Percentiles rank a stretch among this genome's conserved stretches.
These are phyloP conservation scores for Eulemur coronatus DNA, from an alignment of 2,797 vertebrate species.

Conservation along the genomic window DNA sequence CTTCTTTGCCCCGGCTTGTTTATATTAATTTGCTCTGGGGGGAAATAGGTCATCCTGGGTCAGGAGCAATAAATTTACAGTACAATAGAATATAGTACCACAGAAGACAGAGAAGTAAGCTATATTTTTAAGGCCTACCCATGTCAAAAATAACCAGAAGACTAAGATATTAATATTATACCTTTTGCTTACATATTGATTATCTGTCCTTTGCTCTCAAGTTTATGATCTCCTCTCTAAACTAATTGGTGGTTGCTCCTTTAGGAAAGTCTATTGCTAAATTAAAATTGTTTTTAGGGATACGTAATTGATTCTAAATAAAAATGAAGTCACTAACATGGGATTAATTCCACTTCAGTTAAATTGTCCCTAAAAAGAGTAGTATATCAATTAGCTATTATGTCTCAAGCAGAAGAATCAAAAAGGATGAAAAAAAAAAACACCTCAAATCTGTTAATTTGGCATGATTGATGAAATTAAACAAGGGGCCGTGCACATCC, in stretches of 20 bases:
- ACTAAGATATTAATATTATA: background rate
- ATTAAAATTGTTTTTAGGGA: background rate
- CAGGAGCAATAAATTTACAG: background rate
- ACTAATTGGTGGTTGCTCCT: background rate
- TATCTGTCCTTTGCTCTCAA: background rate
- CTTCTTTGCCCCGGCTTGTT: background rate
- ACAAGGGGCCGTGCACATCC: background rate
- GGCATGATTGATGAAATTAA: background rate
- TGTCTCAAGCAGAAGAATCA: background rate
- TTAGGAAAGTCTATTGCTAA: background rate
- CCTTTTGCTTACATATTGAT: background rate
- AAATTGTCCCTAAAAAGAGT: background rate
- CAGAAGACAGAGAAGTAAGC: background rate
- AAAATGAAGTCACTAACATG: background rate
- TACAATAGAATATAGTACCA: background rate
- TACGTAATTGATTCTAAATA: background rate
- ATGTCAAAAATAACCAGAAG: background rate
- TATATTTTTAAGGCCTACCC: background rate
- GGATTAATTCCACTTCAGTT: background rate
- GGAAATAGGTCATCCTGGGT: background rate
- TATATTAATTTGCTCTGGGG: background rate
- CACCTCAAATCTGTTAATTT: background rate
- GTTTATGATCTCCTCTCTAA: background rate
- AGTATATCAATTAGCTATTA: background rate
- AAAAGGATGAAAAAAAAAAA: background rate